Conservation (phyloP, 2,113 vertebrate genomes). For the Zonotrichia leucophrys region DNA sequence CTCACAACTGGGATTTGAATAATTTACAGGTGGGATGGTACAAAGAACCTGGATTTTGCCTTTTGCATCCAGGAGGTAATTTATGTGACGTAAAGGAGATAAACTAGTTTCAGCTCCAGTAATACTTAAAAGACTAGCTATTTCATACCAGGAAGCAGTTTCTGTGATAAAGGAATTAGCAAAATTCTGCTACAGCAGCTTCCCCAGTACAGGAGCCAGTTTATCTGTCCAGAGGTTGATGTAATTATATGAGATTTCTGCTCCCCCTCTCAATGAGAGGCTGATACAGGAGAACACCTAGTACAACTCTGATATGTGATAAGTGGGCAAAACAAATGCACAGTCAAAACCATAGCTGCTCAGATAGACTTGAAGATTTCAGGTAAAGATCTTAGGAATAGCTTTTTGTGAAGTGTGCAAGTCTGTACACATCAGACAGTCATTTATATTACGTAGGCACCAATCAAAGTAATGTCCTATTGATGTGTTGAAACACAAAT, state of each 20-base stretch:
- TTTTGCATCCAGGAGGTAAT: background rate
- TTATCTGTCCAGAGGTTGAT: background rate
- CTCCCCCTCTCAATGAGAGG: background rate
- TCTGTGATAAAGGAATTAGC: background rate
- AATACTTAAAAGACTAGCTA: background rate
- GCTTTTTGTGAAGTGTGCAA: background rate
- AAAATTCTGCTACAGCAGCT: background rate
- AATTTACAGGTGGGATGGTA: background rate
- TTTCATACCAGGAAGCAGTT: background rate
- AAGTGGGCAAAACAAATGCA: background rate
- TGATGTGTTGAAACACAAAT: conserved; percentile 28
- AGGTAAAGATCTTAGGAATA: background rate
- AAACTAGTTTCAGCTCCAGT: background rate
- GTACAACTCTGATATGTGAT: background rate
- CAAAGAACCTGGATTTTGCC: background rate
- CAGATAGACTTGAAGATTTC: background rate
- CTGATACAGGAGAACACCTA: background rate
- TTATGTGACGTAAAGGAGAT: background rate
- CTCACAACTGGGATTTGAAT: background rate
- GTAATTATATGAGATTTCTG: background rate
- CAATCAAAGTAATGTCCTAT: background rate
- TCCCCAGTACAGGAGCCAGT: background rate
- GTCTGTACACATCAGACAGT: background rate
- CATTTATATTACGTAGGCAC: fast-evolving
- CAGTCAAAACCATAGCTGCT: background rate